Base-by-base conservation (phyloP, 2,888 invertebrate species). In the Anticlea derivata region DNA sequence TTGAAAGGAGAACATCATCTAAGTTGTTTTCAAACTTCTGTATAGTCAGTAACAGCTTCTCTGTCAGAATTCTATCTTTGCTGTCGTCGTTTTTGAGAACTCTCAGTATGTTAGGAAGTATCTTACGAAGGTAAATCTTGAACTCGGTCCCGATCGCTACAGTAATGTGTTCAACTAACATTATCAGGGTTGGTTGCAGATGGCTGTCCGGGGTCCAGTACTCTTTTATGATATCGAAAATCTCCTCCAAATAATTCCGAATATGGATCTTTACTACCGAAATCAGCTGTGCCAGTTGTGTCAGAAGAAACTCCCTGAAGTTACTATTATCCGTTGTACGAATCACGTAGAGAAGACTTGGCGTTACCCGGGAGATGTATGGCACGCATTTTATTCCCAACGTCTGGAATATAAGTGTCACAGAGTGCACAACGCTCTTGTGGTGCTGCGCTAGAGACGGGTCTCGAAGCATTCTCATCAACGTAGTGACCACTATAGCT, bases 261-360 rank as follows among this genome's bases (percentile, higher is more conserved):
- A 99, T 98, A 80, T 99, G 98, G 73, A 98, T 97, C 81, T 98
- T 98, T 0, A 99, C 99, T 55, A 99, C 98, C 11, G 96, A 95
- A 65, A 99, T 98, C 22, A 99, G 92, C 59, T 96, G 94, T 1
- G 98, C 98, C 60, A 99, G 86, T 77, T 99, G 98, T 69, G 97
- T 97, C 66, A 99, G 96, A 8, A 99, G 92, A 78, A 98, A 99
- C 83, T 99, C 98, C 41, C 96, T 93, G 66, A 97, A 95, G 72
- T 94, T 95, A 37, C 67, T 72, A 44, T 84, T 86, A 61, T 99
- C 98, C 0, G 98, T 96, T 0, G 94, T 95, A 26, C 97, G 93
- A 31, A 99, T 96, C 24, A 98, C 98, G 66, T 96, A 95, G 44
- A 99, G 86, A 54, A 98, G 92, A 71, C 95, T 95, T 0, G 97